Percentiles rank a stretch among this genome's conserved stretches.
Conservation (phyloP, 2,888 invertebrate species). For the Pachymerium ferrugineum region DNA sequence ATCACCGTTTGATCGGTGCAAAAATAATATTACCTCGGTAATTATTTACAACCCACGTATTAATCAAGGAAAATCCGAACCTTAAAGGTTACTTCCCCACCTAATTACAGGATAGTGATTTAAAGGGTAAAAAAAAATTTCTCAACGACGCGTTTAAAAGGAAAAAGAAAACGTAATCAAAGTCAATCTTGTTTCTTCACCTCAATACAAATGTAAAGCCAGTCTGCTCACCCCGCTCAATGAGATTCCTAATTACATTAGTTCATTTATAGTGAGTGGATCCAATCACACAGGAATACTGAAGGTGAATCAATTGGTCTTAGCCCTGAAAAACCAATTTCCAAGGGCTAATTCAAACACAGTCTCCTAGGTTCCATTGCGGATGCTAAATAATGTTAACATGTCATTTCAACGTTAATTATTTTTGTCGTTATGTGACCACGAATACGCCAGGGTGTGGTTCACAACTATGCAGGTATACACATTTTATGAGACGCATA, state of each 20-base stretch:
- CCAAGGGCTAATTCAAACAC: too few species aligned
- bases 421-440: background rate
- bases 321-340: too few species aligned
- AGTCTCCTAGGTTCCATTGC: too few species aligned
- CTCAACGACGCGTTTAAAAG: background rate
- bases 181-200: background rate
- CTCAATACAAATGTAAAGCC: background rate
- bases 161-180: background rate
- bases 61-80: too few species aligned
- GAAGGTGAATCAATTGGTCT: background rate
- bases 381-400: too few species aligned
- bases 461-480: background rate
- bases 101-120: too few species aligned
- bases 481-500: background rate
- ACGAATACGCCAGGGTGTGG: background rate
- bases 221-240: background rate
- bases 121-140: too few species aligned
- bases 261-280: background rate
- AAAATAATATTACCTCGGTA: background rate
- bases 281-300: background rate
- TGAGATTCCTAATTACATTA: conserved; percentile 13
- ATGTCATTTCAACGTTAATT: background rate
- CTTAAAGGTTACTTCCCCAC: too few species aligned
- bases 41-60: background rate
- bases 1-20: background rate